Percentiles rank a stretch among this genome's conserved stretches.
Evolutionary conservation across 23 tunicate species (phyloP).

Genomic region (Phallusia fumigata): DNA sequence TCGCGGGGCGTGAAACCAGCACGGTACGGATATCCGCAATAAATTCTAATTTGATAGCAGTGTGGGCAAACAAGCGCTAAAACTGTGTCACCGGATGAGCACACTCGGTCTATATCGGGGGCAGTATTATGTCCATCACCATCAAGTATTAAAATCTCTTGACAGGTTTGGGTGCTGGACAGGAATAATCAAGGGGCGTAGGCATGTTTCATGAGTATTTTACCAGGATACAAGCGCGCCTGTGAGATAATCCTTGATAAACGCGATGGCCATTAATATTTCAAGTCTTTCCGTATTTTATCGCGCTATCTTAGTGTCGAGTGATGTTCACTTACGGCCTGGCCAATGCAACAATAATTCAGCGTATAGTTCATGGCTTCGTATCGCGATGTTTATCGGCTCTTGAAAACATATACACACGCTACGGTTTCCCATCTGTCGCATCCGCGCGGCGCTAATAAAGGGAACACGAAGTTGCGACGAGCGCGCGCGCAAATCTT

Average conservation of each 20-base stretch:
- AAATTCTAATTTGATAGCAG: not conserved
- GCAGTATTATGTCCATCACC: not conserved
- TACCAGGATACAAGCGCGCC: conserved; percentile 9
- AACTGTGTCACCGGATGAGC: not conserved
- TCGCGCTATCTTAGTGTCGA: conserved; percentile 1
- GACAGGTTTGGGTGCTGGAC: not conserved
- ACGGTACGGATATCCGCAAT: conserved; percentile 1
- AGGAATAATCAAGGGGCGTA: not conserved
- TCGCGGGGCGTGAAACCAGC: not conserved
- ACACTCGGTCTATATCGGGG: not conserved
- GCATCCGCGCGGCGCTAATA: not conserved
- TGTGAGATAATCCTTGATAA: not conserved
- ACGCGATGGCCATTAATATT: conserved; percentile 6
- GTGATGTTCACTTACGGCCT: conserved; percentile 6
- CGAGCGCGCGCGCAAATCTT: not conserved
- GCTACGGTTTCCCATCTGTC: conserved; percentile 7
- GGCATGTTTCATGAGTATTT: not conserved
- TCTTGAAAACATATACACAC: not conserved
- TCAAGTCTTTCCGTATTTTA: not conserved
- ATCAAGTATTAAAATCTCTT: not conserved
- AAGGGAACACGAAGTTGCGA: not conserved
- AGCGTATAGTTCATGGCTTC: not conserved
- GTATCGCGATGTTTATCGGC: not conserved
- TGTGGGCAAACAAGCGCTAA: too few species aligned
- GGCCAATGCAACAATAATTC: not conserved